Conservation (phyloP, 2,797 vertebrate genomes). For the Danio kyathit region DNA sequence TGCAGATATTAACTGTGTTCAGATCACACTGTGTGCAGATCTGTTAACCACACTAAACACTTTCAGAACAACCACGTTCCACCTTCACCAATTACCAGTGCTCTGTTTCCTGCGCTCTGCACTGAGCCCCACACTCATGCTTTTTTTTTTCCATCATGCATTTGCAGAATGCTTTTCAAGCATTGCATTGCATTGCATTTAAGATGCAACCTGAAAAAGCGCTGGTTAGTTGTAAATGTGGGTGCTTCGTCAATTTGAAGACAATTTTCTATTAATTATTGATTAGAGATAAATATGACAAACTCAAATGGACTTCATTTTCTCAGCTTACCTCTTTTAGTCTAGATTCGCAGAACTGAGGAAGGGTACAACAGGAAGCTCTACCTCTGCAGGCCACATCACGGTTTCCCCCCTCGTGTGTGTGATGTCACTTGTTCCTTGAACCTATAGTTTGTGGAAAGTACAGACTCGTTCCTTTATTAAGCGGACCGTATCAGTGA, state of each 20-base stretch:
- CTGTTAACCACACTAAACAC: conserved; percentile 43
- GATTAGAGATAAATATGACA: neutral
- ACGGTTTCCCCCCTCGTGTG: conserved; percentile 21
- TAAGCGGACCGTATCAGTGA: conserved; percentile 16
- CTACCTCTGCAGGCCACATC: conserved; percentile 29
- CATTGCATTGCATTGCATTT: neutral
- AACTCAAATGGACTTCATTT: neutral
- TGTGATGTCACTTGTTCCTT: conserved; percentile 19
- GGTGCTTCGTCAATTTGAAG: neutral
- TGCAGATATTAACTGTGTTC: conserved; percentile 16
- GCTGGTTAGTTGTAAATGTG: neutral
- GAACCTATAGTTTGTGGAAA: conserved; percentile 16
- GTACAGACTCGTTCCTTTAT: conserved; percentile 12
- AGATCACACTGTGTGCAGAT: conserved; percentile 34
- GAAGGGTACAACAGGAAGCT: conserved; percentile 34
- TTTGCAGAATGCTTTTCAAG: conserved; percentile 42
- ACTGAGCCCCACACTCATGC: conserved; percentile 41
- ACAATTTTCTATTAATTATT: neutral
- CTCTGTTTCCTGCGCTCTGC: conserved; percentile 7
- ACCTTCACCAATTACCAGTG: conserved; percentile 17
- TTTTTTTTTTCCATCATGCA: conserved; percentile 9
- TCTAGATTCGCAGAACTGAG: conserved; percentile 24
- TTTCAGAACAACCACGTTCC: conserved; percentile 25
- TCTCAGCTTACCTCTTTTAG: too few relatives aligned
- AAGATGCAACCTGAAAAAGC: neutral